Evolutionary conservation across 2,113 vertebrate species (phyloP).

Genomic region (Rhinolophus ferrumequinum): DNA sequence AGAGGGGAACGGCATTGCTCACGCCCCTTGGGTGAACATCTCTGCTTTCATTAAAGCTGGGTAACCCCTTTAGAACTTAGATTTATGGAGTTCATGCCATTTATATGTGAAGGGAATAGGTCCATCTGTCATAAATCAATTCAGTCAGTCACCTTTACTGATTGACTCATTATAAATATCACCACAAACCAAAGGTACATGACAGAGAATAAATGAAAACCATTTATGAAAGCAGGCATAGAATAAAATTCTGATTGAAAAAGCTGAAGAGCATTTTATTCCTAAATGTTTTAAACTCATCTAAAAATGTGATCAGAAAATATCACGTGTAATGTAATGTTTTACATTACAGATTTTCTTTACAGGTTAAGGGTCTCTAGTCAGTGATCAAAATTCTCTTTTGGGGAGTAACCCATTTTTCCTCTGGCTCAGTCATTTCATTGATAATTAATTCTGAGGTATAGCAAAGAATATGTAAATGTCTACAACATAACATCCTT

Average conservation of each 20-base stretch:
- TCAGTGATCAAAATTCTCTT: not conserved
- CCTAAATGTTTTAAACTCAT: conserved; percentile 32
- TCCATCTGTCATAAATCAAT: conserved; percentile 71
- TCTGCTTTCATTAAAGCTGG: conserved; percentile 67
- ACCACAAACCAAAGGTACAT: conserved; percentile 70
- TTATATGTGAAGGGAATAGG: conserved; percentile 67
- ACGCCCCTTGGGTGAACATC: not conserved
- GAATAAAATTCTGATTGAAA: conserved; percentile 51
- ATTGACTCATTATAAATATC: conserved; percentile 79
- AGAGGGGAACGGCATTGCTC: not conserved
- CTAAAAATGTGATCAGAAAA: conserved; percentile 12
- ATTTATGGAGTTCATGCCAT: conserved; percentile 78
- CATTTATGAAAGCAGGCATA: conserved; percentile 30
- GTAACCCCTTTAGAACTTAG: conserved; percentile 66
- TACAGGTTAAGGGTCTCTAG: not conserved
- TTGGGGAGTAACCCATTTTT: not conserved
- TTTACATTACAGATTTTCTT: conserved; percentile 23
- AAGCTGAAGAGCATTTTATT: not conserved
- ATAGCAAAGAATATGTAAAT: not conserved
- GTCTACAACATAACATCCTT: not conserved
- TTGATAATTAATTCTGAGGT: not conserved
- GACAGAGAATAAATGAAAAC: conserved; percentile 74
- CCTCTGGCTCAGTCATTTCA: not conserved
- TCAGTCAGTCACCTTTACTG: conserved; percentile 74
- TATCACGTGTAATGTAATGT: not conserved